Evolutionary conservation across 64 coral and sea anemone species (phyloP).

Genomic region (Cladopsammia gracilis): DNA sequence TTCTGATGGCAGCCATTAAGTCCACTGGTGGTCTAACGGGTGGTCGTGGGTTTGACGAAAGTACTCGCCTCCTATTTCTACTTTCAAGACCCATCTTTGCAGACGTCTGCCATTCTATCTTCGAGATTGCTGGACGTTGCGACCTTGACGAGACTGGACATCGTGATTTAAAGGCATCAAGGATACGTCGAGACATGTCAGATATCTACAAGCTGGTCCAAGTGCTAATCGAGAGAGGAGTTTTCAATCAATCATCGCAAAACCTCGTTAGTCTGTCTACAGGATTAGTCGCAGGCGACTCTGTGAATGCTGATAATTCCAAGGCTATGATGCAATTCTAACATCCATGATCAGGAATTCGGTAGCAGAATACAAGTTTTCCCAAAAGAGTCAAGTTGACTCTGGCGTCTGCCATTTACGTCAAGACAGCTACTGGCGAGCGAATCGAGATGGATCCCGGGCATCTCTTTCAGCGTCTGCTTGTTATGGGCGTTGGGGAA

Average conservation of each 20-base stretch:
- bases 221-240: conserved; percentile 17
- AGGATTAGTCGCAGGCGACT: too few relatives aligned
- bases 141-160: background rate
- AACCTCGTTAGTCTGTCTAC: conserved; percentile 22
- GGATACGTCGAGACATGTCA: conserved; percentile 29
- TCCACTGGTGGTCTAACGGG: conserved; percentile 30
- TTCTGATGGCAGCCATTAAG: conserved; percentile 22
- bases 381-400: conserved; percentile 38
- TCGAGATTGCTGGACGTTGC: conserved; percentile 33
- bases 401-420: conserved; percentile 7
- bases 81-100: conserved; percentile 29
- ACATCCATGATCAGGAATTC: background rate
- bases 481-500: conserved; percentile 50
- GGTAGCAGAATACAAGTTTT: conserved; percentile 2
- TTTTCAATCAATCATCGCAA: background rate
- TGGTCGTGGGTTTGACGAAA: conserved; percentile 28
- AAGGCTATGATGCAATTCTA: background rate
- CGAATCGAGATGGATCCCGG: conserved; percentile 14
- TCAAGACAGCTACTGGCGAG: conserved; percentile 11
- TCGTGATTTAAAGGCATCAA: conserved; percentile 12
- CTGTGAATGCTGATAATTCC: conserved; percentile 41
- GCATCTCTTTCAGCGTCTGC: conserved; percentile 42
- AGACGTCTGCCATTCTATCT: conserved; percentile 14
- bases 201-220: conserved; percentile 49
- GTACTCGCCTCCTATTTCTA: conserved; percentile 17